Evolutionary conservation across 1,140 invertebrate species (phyloP), one percentile per base, ranked within the genome.

Genomic region (Nixonia krombeini): DNA sequence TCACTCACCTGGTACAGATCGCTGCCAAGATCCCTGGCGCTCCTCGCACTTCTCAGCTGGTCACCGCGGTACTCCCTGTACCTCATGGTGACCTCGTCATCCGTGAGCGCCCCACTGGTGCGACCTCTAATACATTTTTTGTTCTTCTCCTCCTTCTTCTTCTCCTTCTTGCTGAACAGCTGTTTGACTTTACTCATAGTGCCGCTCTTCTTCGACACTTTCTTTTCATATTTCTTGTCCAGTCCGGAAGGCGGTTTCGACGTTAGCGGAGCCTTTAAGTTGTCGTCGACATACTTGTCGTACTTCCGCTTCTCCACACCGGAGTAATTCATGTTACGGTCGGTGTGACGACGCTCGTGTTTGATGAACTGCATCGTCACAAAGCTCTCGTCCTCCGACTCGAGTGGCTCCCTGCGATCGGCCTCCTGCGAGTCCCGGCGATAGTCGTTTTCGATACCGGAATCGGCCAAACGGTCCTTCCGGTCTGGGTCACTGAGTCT

Each of bases 371-470:
- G 73, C 10, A 87, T 89, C 8, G 87, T 90, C 1, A 89, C 87
- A 61, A 89, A 87, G 1, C 88, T 87, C 64, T 91, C 89, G 61
- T 91, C 90, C 63, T 90, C 89, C 53, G 89, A 74, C 64, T 87
- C 79, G 72, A 87, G 66, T 72, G 79, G 31, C 79, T 87, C 73
- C 85, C 89, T 38, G 77, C 79, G 49, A 57, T 86, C 75, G 4
- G 75, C 75, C 47, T 83, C 90, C 58, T 88, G 90, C 2, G 90
- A 91, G 65, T 92, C 90, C 15, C 91, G 87, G 29, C 90, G 86
- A 65, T 91, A 92, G 69, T 93, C 91, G 64, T 92, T 92, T 75
- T 92, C 91, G 47, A 92, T 93, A 0, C 91, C 91, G 0, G 91
- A 93, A 81, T 93, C 91, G 1, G 90, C 91, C 13, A 91, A 82